Conservation (phyloP, 2,888 invertebrate species). For the Nomada ferruginata region DNA sequence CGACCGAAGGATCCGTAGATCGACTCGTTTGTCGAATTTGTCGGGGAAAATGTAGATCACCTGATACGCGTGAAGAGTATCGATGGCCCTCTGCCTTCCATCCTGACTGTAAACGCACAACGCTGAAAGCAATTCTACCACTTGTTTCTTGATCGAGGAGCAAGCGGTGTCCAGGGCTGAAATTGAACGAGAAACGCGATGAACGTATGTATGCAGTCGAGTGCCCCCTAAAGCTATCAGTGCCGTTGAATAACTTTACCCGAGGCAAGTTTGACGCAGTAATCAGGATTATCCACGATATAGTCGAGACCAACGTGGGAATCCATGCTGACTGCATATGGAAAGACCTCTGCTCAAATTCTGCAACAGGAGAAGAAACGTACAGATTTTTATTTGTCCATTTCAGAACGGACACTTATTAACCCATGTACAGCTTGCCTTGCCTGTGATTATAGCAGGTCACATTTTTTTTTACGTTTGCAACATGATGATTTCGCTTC, state of each 20-base stretch:
- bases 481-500: too few relatives aligned
- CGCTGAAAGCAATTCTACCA: slow-evolving; percentile 97
- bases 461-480: too few relatives aligned
- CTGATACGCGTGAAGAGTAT: slow-evolving; percentile 96
- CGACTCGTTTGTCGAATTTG: slow-evolving; percentile 2
- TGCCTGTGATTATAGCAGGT: too few relatives aligned
- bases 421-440: too few relatives aligned
- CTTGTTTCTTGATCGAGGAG: slow-evolving; percentile 97
- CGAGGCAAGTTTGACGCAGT: slow-evolving; percentile 95
- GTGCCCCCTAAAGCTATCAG: not conserved
- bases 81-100: slow-evolving; percentile 93
- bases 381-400: not conserved
- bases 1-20: not conserved
- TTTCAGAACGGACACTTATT: not conserved
- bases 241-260: slow-evolving; percentile 82
- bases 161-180: slow-evolving; percentile 96
- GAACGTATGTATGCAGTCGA: slow-evolving; percentile 9
- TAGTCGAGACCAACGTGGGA: slow-evolving; percentile 96
- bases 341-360: slow-evolving; percentile 69
- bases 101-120: slow-evolving; percentile 97
- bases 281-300: slow-evolving; percentile 97
- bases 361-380: slow-evolving; percentile 61
- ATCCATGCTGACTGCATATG: slow-evolving; percentile 89
- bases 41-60: slow-evolving; percentile 84
- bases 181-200: slow-evolving; percentile 87